Evolutionary conservation across 1,140 invertebrate species (phyloP).

Genomic region (Drosophila arizonae): DNA sequence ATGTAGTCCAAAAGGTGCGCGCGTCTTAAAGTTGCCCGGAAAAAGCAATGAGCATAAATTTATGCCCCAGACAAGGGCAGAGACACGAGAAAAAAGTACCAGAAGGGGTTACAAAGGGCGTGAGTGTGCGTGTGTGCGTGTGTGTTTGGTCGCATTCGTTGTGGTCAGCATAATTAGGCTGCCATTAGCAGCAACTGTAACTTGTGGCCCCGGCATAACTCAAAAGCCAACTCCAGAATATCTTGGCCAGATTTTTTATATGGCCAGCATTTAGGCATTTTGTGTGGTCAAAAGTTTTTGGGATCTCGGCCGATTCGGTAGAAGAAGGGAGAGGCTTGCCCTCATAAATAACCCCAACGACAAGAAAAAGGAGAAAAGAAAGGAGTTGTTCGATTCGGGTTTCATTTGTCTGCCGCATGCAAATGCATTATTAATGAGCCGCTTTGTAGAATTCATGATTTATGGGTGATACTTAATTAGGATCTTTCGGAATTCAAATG

Average conservation of each 20-base stretch:
- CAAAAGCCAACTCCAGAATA: constrained; percentile 50
- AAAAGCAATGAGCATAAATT: constrained; percentile 62
- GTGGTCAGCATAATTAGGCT: constrained; percentile 75
- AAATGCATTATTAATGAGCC: constrained; percentile 78
- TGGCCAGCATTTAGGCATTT: constrained; percentile 12
- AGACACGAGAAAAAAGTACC: not conserved
- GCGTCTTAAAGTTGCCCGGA: constrained; percentile 50
- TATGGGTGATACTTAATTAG: constrained; percentile 74
- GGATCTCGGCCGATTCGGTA: not conserved
- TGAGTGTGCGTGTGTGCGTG: not conserved
- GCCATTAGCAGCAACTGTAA: constrained; percentile 64
- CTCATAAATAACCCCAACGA: constrained; percentile 56
- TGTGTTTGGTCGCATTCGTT: constrained; percentile 21
- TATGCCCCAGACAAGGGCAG: constrained; percentile 50
- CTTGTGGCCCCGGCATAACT: constrained; percentile 50
- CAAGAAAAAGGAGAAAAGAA: constrained; percentile 22
- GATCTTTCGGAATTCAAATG: constrained; percentile 21
- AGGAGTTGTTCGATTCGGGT: constrained; percentile 52
- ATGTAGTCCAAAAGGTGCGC: constrained; percentile 69
- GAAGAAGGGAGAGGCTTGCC: not conserved
- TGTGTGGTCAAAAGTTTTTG: constrained; percentile 34
- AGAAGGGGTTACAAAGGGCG: constrained; percentile 14
- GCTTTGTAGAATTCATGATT: constrained; percentile 52
- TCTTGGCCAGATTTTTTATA: constrained; percentile 46
- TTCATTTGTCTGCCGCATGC: constrained; percentile 62